Conservation (phyloP, 2,113 vertebrate genomes). For the Nothocercus nigrocapillus region DNA sequence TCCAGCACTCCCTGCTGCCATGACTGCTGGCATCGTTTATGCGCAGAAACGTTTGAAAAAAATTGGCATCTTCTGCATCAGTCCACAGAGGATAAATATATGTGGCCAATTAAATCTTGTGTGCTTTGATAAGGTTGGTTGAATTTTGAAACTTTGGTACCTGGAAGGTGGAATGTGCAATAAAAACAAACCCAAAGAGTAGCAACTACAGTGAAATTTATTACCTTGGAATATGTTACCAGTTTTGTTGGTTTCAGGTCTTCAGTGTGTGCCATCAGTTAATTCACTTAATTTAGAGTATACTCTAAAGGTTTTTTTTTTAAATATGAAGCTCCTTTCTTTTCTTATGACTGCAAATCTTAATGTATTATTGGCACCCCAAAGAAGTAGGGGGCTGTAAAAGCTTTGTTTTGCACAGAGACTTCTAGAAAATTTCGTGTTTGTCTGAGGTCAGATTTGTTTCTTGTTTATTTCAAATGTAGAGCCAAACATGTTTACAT, state of each 20-base stretch:
- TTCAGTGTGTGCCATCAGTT: neutral
- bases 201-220: neutral
- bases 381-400: neutral
- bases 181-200: neutral
- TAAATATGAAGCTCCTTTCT: neutral
- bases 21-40: slow-evolving; percentile 97
- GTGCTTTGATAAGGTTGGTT: slow-evolving; percentile 94
- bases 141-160: neutral
- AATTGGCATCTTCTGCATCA: slow-evolving; percentile 96
- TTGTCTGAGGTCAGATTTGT: neutral
- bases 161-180: neutral
- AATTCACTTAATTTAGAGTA: neutral
- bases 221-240: neutral
- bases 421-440: neutral
- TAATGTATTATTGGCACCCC: neutral
- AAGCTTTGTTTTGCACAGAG: neutral
- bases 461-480: neutral
- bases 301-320: neutral
- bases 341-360: neutral
- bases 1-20: slow-evolving; percentile 94
- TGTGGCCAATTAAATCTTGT: slow-evolving; percentile 97
- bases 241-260: neutral
- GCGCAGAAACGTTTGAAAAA: slow-evolving; percentile 91
- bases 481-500: fast-evolving
- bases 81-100: slow-evolving; percentile 97